Conservation (phyloP, 2,888 invertebrate species). For the Thalpophila matura region DNA sequence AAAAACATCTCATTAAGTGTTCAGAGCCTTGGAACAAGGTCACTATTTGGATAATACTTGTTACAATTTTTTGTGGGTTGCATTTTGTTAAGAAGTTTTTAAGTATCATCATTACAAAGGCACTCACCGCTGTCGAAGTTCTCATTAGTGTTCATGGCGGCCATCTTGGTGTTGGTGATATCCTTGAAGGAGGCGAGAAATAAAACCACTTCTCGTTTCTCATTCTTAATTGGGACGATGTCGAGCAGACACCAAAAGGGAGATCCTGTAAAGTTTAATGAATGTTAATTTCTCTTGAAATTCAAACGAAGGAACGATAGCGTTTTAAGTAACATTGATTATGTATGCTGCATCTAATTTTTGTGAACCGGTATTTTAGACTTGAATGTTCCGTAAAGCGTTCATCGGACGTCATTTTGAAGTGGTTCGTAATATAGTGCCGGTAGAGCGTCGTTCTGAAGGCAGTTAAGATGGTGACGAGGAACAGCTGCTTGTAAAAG, state of each 20-base stretch:
- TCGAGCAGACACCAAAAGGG: conserved; percentile 99
- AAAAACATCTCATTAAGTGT: conserved; percentile 59
- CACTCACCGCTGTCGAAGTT: conserved; percentile 96
- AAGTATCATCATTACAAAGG: conserved; percentile 65
- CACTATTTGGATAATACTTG: conserved; percentile 62
- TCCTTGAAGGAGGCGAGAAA: conserved; percentile 99
- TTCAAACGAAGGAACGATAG: conserved; percentile 58
- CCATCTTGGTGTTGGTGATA: conserved; percentile 97
- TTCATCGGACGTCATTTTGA: conserved; percentile 30
- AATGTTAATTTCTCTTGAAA: conserved; percentile 66
- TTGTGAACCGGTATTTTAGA: conserved; percentile 30
- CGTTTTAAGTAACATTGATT: conserved; percentile 53
- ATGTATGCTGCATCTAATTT: conserved; percentile 46
- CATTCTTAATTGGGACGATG: conserved; percentile 99
- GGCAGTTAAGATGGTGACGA: conserved; percentile 75
- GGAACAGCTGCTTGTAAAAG: conserved; percentile 85
- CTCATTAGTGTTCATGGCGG: conserved; percentile 95
- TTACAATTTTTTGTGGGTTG: conserved; percentile 65
- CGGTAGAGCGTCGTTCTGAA: conserved; percentile 58
- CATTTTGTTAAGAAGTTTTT: conserved; percentile 70
- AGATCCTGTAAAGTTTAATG: conserved; percentile 92
- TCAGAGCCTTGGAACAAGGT: conserved; percentile 63
- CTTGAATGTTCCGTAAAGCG: conserved; percentile 31
- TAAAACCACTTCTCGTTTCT: conserved; percentile 98
- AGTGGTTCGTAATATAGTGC: conserved; percentile 58